Conservation (phyloP, 2,888 invertebrate species). For the Tipula unca region DNA sequence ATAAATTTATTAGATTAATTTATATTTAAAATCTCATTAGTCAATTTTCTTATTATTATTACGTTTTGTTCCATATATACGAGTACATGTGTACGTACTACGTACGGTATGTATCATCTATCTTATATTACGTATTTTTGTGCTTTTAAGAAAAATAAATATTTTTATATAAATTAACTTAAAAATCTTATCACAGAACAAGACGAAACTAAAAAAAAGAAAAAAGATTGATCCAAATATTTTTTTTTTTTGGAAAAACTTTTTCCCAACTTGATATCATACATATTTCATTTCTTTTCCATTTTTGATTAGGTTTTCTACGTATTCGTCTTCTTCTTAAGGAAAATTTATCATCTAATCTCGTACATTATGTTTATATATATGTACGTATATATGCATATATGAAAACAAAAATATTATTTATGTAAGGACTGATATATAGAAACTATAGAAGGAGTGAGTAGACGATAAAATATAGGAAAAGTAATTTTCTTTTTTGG, state of each 20-base stretch:
- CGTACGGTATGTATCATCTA: neutral
- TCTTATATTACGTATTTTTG: neutral
- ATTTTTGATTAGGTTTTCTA: neutral
- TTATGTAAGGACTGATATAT: neutral
- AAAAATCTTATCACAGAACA: neutral
- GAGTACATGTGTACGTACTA: neutral
- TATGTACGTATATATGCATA: neutral
- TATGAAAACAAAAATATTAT: neutral
- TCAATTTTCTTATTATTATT: neutral
- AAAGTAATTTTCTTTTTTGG: neutral
- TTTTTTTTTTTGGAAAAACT: neutral
- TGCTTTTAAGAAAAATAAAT: neutral
- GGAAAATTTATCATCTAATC: neutral
- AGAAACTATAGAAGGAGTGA: neutral
- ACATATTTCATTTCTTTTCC: neutral
- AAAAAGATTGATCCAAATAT: neutral
- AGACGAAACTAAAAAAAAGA: neutral
- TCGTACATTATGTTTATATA: neutral
- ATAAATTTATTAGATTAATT: conserved; percentile 8
- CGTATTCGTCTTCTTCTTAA: neutral
- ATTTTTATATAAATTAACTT: neutral
- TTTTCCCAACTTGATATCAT: neutral
- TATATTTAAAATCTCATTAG: conserved; percentile 14
- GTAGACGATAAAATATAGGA: neutral
- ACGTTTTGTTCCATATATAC: neutral